Base-by-base conservation (phyloP, 2,888 invertebrate genomes). In the Prenolepis imparis region DNA sequence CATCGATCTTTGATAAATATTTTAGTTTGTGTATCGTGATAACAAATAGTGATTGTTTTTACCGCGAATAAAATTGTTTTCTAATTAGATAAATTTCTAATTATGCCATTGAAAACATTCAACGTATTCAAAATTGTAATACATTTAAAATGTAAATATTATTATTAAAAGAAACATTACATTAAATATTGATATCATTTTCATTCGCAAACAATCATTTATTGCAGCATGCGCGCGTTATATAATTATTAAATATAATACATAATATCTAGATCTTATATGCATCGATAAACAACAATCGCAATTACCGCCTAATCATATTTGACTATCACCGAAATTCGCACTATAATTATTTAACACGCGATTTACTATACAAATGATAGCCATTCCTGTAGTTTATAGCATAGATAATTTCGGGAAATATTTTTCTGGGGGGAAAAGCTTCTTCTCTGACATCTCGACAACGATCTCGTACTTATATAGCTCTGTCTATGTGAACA, bases 401-500 rank as follows among this genome's bases (percentile, higher is more conserved):
- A 32, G 24, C 59, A 36, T 18, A n/a, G 12, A 52, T 39, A 48
- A 48, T 70, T 24, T 28, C 18, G 44, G 11, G 73, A 59, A 55
- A 83, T 82, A 72, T 84, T 67, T 86, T 77, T 28, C 78, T 68
- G 41, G 77, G 55, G 55, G 61, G 78, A 75, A 48, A 63, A 63
- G 59, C 72, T 72, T 81, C 44, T 67, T 21, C 12, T 52, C 59
- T 61, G 32, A 59, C 78, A n/a, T 48, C 32, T 36, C 28, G 44
- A 72, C 59, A 78, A 68, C 57, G 41, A 32, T 36, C n/a, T n/a
- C 32, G 11, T 48, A 36, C 24, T 68, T 59, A 68, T 68, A 57
- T 21, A 41, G 24, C 57, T 55, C 32, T 32, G 78, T 78, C 59
- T 84, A 82, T 77, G 82, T 57, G 84, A 89, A 85, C 87, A 84